phyloP scores from a whole-genome alignment of 2,113 vertebrate species.

The Nerophis ophidion region DNA sequence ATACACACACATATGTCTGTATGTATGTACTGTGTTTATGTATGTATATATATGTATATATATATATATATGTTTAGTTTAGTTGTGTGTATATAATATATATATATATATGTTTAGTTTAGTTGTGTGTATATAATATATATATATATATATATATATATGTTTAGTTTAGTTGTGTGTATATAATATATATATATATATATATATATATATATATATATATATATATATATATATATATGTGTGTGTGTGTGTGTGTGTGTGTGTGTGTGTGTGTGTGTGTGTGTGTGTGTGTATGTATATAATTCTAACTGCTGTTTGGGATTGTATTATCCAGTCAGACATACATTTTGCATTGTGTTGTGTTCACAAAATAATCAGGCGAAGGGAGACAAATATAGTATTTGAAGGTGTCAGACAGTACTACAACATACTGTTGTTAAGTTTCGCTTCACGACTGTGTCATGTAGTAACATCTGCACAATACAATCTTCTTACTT shows the following conservation, averaged over 20 bases:
- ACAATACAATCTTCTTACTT: constrained; percentile 33
- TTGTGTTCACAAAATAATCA: constrained; percentile 56
- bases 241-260: not conserved
- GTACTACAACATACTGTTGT: constrained; percentile 63
- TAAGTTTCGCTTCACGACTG: constrained; percentile 9
- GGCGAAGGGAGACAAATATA: constrained; percentile 40
- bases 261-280: too few species aligned
- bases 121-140: too few species aligned
- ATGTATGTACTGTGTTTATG: too few species aligned
- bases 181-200: too few species aligned
- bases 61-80: too few species aligned
- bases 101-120: too few species aligned
- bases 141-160: too few species aligned
- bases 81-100: too few species aligned
- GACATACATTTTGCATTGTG: constrained; percentile 66
- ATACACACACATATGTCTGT: too few species aligned
- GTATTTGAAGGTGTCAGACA: constrained; percentile 38
- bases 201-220: too few species aligned
- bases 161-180: too few species aligned
- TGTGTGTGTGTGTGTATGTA: not conserved
- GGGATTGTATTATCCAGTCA: constrained; percentile 55
- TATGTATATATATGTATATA: too few species aligned
- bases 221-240: not conserved
- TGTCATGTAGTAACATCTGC: constrained; percentile 47
- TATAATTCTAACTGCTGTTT: constrained; percentile 42